phyloP scores from a whole-genome alignment of 2,797 vertebrate genomes.

The Coregonus sp. region DNA sequence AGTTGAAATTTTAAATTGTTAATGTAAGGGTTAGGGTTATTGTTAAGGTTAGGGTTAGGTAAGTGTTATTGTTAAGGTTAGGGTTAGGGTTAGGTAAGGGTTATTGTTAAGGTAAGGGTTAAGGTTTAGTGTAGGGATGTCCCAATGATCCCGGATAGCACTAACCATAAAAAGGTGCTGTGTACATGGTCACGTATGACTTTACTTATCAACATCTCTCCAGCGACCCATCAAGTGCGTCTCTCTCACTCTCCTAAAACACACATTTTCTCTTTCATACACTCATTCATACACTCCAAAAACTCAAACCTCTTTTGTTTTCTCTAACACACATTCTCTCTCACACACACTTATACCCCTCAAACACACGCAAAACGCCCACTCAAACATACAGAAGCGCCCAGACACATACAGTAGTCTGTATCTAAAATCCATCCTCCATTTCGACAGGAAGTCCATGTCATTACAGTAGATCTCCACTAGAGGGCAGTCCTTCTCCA shows the following conservation, averaged over 20 bases:
- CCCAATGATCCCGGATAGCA: too few species aligned
- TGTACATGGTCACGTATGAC: slow-evolving; percentile 69
- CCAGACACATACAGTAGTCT: slow-evolving; percentile 50
- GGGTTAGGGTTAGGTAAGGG: too few species aligned
- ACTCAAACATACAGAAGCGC: slow-evolving; percentile 18
- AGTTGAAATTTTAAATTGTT: too few species aligned
- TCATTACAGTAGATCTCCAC: slow-evolving; percentile 70
- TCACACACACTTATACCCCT: slow-evolving; percentile 22
- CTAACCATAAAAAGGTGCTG: slow-evolving; percentile 69
- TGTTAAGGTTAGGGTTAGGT: too few species aligned
- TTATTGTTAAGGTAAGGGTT: too few species aligned
- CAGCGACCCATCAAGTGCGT: slow-evolving; percentile 41
- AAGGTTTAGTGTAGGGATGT: too few species aligned
- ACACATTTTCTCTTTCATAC: slow-evolving; percentile 12
- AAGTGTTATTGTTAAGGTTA: too few species aligned
- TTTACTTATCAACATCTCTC: slow-evolving; percentile 30
- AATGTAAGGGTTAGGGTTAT: too few species aligned
- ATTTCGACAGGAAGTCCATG: slow-evolving; percentile 63
- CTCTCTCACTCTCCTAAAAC: slow-evolving; percentile 33
- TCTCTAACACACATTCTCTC: slow-evolving; percentile 10
- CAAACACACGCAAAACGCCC: slow-evolving; percentile 31
- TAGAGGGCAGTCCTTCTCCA: slow-evolving; percentile 67
- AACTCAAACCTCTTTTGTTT: slow-evolving; percentile 10
- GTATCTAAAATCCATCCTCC: slow-evolving; percentile 64
- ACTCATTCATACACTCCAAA: not conserved